These are phyloP conservation scores for Chrysomela aeneicollis DNA, from an alignment of 2,888 invertebrate genomes.

Conservation along the genomic window DNA sequence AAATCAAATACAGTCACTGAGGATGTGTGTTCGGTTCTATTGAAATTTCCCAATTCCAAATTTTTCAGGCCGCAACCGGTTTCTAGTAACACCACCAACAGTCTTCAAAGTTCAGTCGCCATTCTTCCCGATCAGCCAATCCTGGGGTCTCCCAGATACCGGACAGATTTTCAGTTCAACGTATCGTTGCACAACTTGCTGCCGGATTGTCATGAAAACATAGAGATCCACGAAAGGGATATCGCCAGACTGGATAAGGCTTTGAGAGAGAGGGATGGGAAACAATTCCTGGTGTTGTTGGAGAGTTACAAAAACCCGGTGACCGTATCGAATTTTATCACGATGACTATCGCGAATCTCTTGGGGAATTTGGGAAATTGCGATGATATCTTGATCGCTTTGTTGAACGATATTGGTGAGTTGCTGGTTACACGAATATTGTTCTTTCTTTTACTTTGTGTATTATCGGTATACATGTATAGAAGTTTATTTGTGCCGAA, in stretches of 20 bases:
- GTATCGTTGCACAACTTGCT: constrained; percentile 43
- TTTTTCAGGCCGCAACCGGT: not conserved
- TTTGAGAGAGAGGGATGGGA: constrained; percentile 32
- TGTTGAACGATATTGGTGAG: constrained; percentile 42
- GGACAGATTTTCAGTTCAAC: constrained; percentile 35
- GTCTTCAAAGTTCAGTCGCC: not conserved
- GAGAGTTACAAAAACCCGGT: constrained; percentile 36
- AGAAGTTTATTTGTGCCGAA: no score
- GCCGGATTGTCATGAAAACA: constrained; percentile 26
- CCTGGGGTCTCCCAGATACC: constrained; percentile 36
- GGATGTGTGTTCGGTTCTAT: no score
- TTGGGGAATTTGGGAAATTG: constrained; percentile 22
- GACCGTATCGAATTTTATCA: constrained; percentile 45
- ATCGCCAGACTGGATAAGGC: constrained; percentile 35
- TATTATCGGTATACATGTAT: no score
- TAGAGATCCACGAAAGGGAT: constrained; percentile 41
- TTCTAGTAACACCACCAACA: not conserved
- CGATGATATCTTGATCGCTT: constrained; percentile 27
- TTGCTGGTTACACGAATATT: not conserved
- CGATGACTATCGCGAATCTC: constrained; percentile 43
- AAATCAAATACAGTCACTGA: no score
- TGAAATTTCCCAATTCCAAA: no score
- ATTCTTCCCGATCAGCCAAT: constrained; percentile 32
- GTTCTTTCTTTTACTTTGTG: no score
- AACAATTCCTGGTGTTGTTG: constrained; percentile 36